These are phyloP conservation scores for Zophobas morio DNA, from an alignment of 1,140 invertebrate species.

Conservation along the genomic window DNA sequence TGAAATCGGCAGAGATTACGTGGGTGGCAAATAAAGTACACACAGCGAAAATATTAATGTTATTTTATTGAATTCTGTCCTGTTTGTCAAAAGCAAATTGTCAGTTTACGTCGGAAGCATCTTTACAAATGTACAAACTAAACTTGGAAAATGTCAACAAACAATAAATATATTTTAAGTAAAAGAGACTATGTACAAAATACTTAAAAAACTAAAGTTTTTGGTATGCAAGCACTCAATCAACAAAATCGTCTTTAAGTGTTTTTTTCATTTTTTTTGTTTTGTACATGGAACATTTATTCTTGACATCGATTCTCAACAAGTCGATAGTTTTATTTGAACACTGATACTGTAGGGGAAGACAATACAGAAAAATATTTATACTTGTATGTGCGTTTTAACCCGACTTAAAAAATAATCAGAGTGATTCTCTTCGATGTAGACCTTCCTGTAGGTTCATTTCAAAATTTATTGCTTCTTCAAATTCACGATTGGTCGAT, in stretches of 20 bases:
- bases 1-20: background rate
- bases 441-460: constrained; percentile 36
- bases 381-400: constrained; percentile 25
- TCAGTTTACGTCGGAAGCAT: constrained; percentile 40
- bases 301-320: constrained; percentile 36
- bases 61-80: constrained; percentile 48
- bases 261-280: constrained; percentile 16
- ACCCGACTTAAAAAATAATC: constrained; percentile 10
- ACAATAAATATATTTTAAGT: constrained; percentile 44
- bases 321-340: constrained; percentile 23
- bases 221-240: constrained; percentile 30
- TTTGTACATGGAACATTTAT: constrained; percentile 48
- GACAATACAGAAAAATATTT: constrained; percentile 41
- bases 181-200: constrained; percentile 46
- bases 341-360: constrained; percentile 45
- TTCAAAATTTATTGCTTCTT: constrained; percentile 40
- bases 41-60: constrained; percentile 44
- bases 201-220: constrained; percentile 32
- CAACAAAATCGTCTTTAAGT: constrained; percentile 16
- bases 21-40: background rate
- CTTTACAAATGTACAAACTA: constrained; percentile 48
- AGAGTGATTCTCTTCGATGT: constrained; percentile 38
- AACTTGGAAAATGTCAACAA: constrained; percentile 44
- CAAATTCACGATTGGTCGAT: constrained; percentile 42
- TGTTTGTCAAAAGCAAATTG: constrained; percentile 47